Base-by-base conservation (phyloP, 2,797 vertebrate genomes). In the Gymnodraco acuticeps region DNA sequence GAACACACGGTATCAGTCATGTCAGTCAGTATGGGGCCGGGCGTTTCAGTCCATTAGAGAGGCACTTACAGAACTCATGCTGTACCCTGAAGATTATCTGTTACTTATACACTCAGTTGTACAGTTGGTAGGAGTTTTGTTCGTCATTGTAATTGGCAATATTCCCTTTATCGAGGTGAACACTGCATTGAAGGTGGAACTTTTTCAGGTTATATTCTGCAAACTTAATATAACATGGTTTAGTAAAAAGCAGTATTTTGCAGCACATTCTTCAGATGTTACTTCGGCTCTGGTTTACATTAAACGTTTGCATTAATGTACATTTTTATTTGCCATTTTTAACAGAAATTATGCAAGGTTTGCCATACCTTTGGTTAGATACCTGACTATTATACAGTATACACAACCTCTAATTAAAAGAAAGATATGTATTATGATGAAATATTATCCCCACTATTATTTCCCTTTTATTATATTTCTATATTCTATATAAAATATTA, bases 41-140 rank as follows among this genome's bases (percentile, higher is more conserved):
- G 20, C 11, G 56, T 64, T 77, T 77, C 75, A 67, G 66, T 68
- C 75, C 82, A 84, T 85, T 84, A 77, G 70, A 14, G 1, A 66
- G n/a, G 41, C 66, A 79, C 58, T 81, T 64, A 64, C 50, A 74
- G 47, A 42, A 59, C 55, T 75, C 54, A 69, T 58, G 65, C 50
- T 72, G 11, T n/a, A 59, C 59, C 64, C n/a, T 4, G 50, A 77
- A 12, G 66, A 33, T 71, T 70, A 75, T 74, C 51, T 69, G 27
- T 38, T 31, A 23, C 46, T 62, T 11, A 38, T 38, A 38, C 33
- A 38, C 43, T 70, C 70, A 42, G 20, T 23, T 58, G 47, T 53
- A 53, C 41, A 70, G 58, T 48, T 33, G 15, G 27, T 17, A 67
- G 51, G 46, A 83, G 47, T 31, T 59, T 31, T 19, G 11, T 27